Evolutionary conservation across 2,888 invertebrate species (phyloP), one percentile per base, ranked within the genome.

Genomic region (Entomobrya multifasciata): DNA sequence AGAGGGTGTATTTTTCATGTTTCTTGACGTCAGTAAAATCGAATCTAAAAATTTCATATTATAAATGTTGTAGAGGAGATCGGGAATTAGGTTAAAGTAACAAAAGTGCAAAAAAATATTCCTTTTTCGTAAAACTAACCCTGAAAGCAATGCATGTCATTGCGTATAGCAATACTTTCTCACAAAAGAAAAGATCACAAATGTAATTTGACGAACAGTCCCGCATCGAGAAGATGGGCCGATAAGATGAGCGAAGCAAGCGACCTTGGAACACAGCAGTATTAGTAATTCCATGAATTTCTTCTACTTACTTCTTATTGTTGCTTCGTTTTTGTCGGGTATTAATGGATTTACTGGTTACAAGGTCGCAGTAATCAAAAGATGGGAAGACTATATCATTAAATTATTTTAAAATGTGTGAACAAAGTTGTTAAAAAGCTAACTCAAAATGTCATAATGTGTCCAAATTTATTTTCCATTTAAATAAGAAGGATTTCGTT

Each of bases 221-320:
- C 17, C 17, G 10, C 5, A 72, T 49, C 27, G 15, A 2, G 8
- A 47, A 11, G 25, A 5, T 30, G 27, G 17, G 22, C 1, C 1
- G 62, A 30, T 62, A 22, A 47, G 72, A 27, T 49, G 72, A 72
- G 27, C 49, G 49, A 47, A 72, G 72, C 49, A 25, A 15, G 25
- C 44, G 79, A 41, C 65, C 65, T 67, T 67, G 67, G 62, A 62
- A 47, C 36, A 52, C 20, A 80, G 49, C 62, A n/a, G n/a, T n/a
- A n/a, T n/a, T n/a, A 67, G 52, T 55, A 80, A 80, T 80, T 80
- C 65, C 62, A 62, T 17, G 22, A 47, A n/a, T 36, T 80, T 67
- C 55, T 67, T 47, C n/a, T n/a, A n/a, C n/a, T n/a, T 57, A 2
- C 15, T 47, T 47, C 15, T n/a, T n/a, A 25, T 57, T 57, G 25